phyloP scores from a whole-genome alignment of 2,888 invertebrate genomes.

The Pomacea canaliculata region DNA sequence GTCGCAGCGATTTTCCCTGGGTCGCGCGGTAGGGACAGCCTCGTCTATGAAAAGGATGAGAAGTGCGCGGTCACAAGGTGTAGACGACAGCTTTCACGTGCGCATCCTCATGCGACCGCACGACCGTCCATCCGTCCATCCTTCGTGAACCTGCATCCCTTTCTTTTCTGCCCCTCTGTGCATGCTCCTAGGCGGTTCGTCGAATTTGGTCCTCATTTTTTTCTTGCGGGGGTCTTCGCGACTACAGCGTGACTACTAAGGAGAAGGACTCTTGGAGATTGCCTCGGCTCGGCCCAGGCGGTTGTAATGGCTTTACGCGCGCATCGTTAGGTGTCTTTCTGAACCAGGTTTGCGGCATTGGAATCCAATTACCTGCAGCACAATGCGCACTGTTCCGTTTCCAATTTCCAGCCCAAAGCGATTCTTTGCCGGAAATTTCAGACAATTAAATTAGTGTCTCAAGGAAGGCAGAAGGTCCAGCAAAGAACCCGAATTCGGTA shows the following conservation, averaged over 20 bases:
- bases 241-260: background rate
- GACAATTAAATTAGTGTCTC: constrained; percentile 19
- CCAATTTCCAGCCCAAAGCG: background rate
- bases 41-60: no score
- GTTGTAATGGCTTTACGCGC: constrained; percentile 17
- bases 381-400: constrained; percentile 7
- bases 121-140: no score
- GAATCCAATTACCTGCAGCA: constrained; percentile 19
- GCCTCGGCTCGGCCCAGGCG: background rate
- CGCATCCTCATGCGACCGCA: no score
- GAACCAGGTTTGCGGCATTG: constrained; percentile 23
- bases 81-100: no score
- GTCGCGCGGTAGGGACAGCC: no score
- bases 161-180: no score
- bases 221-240: background rate
- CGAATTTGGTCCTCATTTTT: background rate
- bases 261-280: background rate
- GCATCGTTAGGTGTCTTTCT: constrained; percentile 25
- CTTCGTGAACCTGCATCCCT: no score
- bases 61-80: no score
- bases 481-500: background rate
- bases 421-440: background rate
- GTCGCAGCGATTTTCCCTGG: no score
- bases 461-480: background rate
- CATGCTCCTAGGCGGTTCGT: no score